These are phyloP conservation scores for Lordiphosa fenestrarum DNA, from an alignment of 2,888 invertebrate species.

Conservation along the genomic window DNA sequence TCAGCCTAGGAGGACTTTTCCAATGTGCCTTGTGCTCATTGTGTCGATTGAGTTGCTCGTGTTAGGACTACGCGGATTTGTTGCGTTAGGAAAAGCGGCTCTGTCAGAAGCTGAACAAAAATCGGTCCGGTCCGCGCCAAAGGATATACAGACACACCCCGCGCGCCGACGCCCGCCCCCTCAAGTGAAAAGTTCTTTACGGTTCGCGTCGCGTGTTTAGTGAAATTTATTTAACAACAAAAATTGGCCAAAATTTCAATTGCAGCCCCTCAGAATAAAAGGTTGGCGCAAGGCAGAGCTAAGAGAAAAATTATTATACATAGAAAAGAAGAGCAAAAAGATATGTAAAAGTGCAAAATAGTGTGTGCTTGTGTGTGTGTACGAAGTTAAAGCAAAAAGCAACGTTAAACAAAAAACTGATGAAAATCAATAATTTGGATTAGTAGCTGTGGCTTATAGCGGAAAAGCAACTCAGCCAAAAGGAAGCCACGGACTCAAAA, in stretches of 20 bases:
- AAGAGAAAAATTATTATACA: slow-evolving; percentile 25
- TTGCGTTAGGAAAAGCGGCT: slow-evolving; percentile 30
- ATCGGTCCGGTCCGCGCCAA: slow-evolving; percentile 39
- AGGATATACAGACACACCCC: slow-evolving; percentile 45
- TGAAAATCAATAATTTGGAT: slow-evolving; percentile 78
- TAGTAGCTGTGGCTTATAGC: slow-evolving; percentile 66
- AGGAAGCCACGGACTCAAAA: slow-evolving; percentile 26
- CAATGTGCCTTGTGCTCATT: slow-evolving; percentile 69
- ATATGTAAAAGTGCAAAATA: slow-evolving; percentile 18
- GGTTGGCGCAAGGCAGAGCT: not conserved
- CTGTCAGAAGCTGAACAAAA: slow-evolving; percentile 4
- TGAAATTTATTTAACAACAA: slow-evolving; percentile 38
- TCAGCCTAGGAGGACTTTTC: slow-evolving; percentile 73
- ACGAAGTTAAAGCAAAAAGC: slow-evolving; percentile 18
- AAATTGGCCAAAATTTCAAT: not conserved
- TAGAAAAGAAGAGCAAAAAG: slow-evolving; percentile 8
- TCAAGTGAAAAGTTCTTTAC: slow-evolving; percentile 28
- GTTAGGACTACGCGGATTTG: slow-evolving; percentile 75
- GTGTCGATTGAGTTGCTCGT: slow-evolving; percentile 80
- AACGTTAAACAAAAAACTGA: slow-evolving; percentile 25
- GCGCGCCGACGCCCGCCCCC: slow-evolving; percentile 11
- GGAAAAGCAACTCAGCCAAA: slow-evolving; percentile 9
- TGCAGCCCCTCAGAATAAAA: not conserved
- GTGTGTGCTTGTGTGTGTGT: slow-evolving; percentile 26
- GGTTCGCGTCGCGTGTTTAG: slow-evolving; percentile 31